Base-by-base conservation (phyloP, 2,888 invertebrate genomes). In the Troglohyphantes excavatus region DNA sequence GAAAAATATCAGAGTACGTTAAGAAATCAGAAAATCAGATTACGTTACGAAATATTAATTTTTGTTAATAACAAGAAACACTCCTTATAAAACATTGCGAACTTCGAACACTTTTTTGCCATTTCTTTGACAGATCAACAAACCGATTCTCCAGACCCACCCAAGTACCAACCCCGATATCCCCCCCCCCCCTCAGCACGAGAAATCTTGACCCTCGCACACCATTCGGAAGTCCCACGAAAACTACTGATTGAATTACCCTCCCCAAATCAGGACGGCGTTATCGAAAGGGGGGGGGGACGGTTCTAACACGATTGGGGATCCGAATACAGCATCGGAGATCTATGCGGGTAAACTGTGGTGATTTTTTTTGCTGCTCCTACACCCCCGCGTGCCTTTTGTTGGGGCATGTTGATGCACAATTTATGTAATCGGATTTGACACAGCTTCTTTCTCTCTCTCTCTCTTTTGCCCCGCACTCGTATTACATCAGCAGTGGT, bases 241-340 rank as follows among this genome's bases (percentile, higher is more conserved):
- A 81, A 82, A 82, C 19, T 39, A 59, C 82, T 82, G 70, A 82
- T 82, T 72, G 70, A 82, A 82, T 82, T 82, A 82, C 61, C 68
- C 82, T 82, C 61, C 67, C 82, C 72, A 82, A 82, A 82, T 82
- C 82, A 70, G 72, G 65, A 78, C 65, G 23, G 33, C 65, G 65
- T 65, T 65, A 65, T 70, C 27, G 72, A 82, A 53, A 59, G 53
- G 70, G 39, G 61, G 29, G 72, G 68, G 70, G 61, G 72, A 70
- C 29, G 70, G n/a, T 70, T 82, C 82, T 68, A 70, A 82, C 82
- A 82, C 72, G 72, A 82, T 68, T 82, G 82, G 82, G 82, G 72
- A 82, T 82, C 53, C 61, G 82, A 70, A 19, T 26, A 72, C 39
- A 61, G 59, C 29, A 67, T 67, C 19, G 13, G 53, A 68, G 59